Evolutionary conservation across 2,113 vertebrate species (phyloP), one percentile per base, ranked within the genome.

Genomic region (Strigops habroptila): DNA sequence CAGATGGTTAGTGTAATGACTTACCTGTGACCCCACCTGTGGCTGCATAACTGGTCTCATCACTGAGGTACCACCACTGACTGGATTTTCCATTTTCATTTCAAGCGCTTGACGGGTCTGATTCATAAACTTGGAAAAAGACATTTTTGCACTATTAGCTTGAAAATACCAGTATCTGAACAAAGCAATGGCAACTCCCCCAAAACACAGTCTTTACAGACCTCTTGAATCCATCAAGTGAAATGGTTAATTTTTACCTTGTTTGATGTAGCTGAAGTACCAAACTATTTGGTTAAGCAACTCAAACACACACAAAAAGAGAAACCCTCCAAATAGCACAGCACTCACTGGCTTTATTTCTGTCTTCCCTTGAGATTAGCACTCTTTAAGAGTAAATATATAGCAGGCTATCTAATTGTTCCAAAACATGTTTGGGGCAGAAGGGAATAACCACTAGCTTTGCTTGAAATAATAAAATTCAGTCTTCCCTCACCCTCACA

Each of bases 31-130:
- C 49, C 92, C 95, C 85, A 98, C 96, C 80, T 98, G 98, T 6
- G 98, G 97, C 82, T 99, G 99, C 98, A 99, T 98, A 79, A 98
- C 98, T 11, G 98, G 98, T 84, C 99, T 98, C 98, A 99, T 98
- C 63, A 96, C 97, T 5, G 99, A 97, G 71, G 97, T 98, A 64
- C 95, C 98, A 11, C 93, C 96, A 70, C 97, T 97, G 30, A 98
- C 94, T 10, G 98, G 81, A 59, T 92, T 98, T 74, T 99, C 99
- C 97, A 99, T 98, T 96, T 99, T 99, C 93, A 99, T 98, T 59
- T 98, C 98, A 46, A 99, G 98, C 1, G 97, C 97, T 95, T 99
- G 99, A 73, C 99, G 98, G 18, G 97, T 98, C 98, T 99, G 99
- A 97, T 99, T 99, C 98, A 99, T 97, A 93, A 99, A 99, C 99